A percentile compares a stretch with the other conserved stretches of the same genome.
Evolutionary conservation across 1,140 invertebrate genomes (phyloP).

Genomic region (Leptopilina clavipes): DNA sequence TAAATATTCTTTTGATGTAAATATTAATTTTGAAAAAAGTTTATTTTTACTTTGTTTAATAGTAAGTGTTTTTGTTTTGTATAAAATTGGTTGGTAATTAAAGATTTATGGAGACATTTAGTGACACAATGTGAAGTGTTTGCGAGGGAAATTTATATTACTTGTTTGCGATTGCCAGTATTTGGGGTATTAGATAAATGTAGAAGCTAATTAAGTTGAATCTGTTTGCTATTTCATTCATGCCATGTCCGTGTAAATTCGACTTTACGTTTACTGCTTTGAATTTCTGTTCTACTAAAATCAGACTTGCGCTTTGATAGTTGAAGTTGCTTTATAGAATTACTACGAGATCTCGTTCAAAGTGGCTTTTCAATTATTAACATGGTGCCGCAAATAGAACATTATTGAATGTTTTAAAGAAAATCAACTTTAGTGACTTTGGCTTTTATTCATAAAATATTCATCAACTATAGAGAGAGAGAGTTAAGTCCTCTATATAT

Average conservation of each 20-base stretch:
- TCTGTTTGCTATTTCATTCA: slow-evolving; percentile 18
- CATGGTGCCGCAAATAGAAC: slow-evolving; percentile 18
- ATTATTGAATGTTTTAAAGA: slow-evolving; percentile 1
- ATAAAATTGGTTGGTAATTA: too few relatives aligned
- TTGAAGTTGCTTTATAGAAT: slow-evolving; percentile 32
- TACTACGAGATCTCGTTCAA: slow-evolving; percentile 9
- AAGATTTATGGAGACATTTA: not conserved
- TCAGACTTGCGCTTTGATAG: slow-evolving; percentile 32
- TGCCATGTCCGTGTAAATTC: slow-evolving; percentile 7
- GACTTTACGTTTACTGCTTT: not conserved
- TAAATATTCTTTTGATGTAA: too few relatives aligned
- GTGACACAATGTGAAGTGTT: not conserved
- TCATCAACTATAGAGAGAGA: not conserved
- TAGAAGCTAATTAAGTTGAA: slow-evolving; percentile 4
- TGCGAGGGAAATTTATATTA: not conserved
- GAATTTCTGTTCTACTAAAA: slow-evolving; percentile 28
- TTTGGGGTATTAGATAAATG: slow-evolving; percentile 12
- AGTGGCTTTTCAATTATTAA: slow-evolving; percentile 27
- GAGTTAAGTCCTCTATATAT: not conserved
- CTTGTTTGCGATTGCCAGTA: not conserved
- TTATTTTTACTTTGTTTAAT: too few relatives aligned
- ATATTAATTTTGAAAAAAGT: too few relatives aligned
- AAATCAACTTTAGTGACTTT: not conserved
- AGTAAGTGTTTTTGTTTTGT: too few relatives aligned
- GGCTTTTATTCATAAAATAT: not conserved